Base-by-base conservation (phyloP, 1,140 invertebrate species). In the Platyscapa corneri region DNA sequence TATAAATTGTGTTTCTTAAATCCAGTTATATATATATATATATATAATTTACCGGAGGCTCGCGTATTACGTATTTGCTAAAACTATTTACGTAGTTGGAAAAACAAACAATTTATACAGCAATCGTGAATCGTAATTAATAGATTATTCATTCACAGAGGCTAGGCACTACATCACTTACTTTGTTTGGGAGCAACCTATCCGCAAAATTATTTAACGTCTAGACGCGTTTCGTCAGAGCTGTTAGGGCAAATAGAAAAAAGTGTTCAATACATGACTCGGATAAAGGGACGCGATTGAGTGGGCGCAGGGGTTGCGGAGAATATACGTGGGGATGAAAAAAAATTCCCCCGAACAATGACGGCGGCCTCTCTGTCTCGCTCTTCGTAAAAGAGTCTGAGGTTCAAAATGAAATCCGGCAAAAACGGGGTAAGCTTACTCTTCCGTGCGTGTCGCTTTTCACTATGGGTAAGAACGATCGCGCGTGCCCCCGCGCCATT, bases 381-480 rank as follows among this genome's bases (percentile, higher is more conserved):
- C 30, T 34, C 53, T 16, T 39, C 32, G 12, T 8, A 74, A 23
- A 42, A 12, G 32, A 72, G 27, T 8, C 23, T 23, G 23, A n/a
- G 86, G 70, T 86, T 87, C 79, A 86, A 90, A 89, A 89, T 84
- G 87, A 88, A 89, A 89, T 90, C 88, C 88, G 87, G 82, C 87
- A 88, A 88, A 83, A 83, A 77, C 82, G 88, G 89, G 85, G 79
- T 77, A 77, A 77, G 74, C 74, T 65, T 49, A 49, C 67, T 83
- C 82, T 64, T 77, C 56, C 56, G 34, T 65, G 56, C 37, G 60
- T 37, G 53, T 67, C 74, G 82, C 34, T 83, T 83, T 83, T 77
- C 82, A 77, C 81, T 83, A 42, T 16, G 67, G n/a, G 20, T 72
- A 82, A 72, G 27, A 72, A 42, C 7, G 56, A 80, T 46, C n/a